Base-by-base conservation (phyloP, 2,113 vertebrate species). In the Panthera leo region DNA sequence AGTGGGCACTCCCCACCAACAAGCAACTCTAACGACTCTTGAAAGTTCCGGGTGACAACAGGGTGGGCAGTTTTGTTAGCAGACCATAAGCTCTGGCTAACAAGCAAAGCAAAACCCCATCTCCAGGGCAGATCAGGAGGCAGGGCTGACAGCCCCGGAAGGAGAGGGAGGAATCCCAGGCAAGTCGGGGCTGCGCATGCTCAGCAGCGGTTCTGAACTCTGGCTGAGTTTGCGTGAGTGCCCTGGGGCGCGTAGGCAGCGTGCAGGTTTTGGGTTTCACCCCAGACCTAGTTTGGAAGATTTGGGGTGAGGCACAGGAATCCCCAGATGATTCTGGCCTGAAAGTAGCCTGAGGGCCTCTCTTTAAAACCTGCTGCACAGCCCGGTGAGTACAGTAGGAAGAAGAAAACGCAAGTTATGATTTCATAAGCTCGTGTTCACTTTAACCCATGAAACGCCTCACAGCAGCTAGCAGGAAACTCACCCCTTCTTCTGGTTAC, bases 401-500 rank as follows among this genome's bases (percentile, higher is more conserved):
- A 68, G 65, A 75, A 75, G 92, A 91, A 87, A 94, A 92, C 5
- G 19, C 85, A 65, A 48, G 80, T 55, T 65, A 42, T 55, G 80
- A 18, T 91, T 94, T 92, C 61, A 13, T 58, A 85, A 88, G 67
- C 13, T 27, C 27, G 0, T 13, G 42, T 18, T 78, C 97, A 39
- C 82, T 79, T 65, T 7, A 25, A 78, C 39, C 83, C 48, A 2
- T 18, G 45, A 83, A 85, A 85, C 16, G 27, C 21, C 39, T 76
- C 84, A 14, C 4, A 36, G 84, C 70, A 83, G 80, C 36, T 8
- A 58, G 51, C 45, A 45, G 87, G 95, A 88, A 91, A 86, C 48
- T 96, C 85, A 91, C 11, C 51, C 7, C 3, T 91, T 97, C 97
- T 87, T 97, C 97, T 89, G 95, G 91, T 96, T 97, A 89, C 95